These are phyloP conservation scores for Amblyjoppa proteus DNA, from an alignment of 2,888 invertebrate species.

Conservation along the genomic window DNA sequence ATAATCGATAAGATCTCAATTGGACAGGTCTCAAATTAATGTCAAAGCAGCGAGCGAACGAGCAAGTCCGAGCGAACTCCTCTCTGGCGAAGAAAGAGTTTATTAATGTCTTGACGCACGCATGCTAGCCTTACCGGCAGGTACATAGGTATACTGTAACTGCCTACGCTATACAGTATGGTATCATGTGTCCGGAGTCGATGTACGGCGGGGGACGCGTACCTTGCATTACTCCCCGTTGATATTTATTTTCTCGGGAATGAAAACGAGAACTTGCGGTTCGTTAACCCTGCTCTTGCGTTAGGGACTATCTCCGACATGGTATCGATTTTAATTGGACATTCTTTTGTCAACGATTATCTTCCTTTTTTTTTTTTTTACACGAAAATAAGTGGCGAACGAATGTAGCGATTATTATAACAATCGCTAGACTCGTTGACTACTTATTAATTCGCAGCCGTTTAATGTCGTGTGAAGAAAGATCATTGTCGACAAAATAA, in stretches of 20 bases:
- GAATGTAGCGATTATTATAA: too few relatives aligned
- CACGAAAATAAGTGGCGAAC: neutral
- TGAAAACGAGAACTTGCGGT: constrained; percentile 57
- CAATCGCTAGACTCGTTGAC: too few relatives aligned
- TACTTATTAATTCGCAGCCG: too few relatives aligned
- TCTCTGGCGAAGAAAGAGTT: constrained; percentile 72
- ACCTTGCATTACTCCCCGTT: constrained; percentile 58
- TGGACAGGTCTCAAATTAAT: constrained; percentile 79
- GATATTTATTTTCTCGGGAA: constrained; percentile 62
- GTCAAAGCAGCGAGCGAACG: constrained; percentile 73
- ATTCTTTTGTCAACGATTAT: neutral
- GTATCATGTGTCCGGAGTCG: constrained; percentile 57
- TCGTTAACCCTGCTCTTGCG: constrained; percentile 56
- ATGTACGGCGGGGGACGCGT: constrained; percentile 49
- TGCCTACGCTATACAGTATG: constrained; percentile 18
- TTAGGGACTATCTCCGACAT: neutral
- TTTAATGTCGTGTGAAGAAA: too few relatives aligned
- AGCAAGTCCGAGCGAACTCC: constrained; percentile 63
- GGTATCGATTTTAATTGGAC: constrained; percentile 14
- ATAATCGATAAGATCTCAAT: constrained; percentile 79
- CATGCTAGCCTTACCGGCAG: constrained; percentile 53
- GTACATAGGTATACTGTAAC: constrained; percentile 27
- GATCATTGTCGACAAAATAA: too few relatives aligned
- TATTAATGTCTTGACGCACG: constrained; percentile 75
- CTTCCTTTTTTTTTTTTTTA: neutral